Evolutionary conservation across 1,140 invertebrate genomes (phyloP), one percentile per base, ranked within the genome.

Genomic region (Plutomurus gul): DNA sequence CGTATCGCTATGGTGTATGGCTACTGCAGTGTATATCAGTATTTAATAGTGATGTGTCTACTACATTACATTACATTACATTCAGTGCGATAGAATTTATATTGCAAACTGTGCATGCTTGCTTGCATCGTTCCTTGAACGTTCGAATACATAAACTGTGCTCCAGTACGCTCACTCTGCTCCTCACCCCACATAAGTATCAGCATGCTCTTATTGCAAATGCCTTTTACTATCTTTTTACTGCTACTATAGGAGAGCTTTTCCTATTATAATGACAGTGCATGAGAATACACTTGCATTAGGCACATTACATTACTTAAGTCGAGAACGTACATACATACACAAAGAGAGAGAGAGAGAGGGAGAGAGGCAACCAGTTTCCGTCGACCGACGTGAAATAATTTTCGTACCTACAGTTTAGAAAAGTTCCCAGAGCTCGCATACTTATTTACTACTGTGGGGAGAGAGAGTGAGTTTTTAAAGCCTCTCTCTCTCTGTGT

Each of bases 251-350:
- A 33, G 56, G 30, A 65, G 56, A 30, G 30, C 56, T 65, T 60
- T 60, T n/a, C 27, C 51, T 30, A 65, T 65, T 65, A 65, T 65
- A 65, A 65, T 65, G 27, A 65, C 56, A 65, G 27, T 33, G 56
- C 56, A 33, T 65, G 56, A 65, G 56, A 65, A 65, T 27, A 65
- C 56, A 65, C 56, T 33, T 65, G n/a, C n/a, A n/a, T n/a, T n/a
- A n/a, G n/a, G n/a, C n/a, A 65, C 56, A 65, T 65, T 30, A 27
- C 56, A 65, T 65, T 65, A 65, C n/a, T n/a, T n/a, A n/a, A n/a
- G n/a, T n/a, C n/a, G n/a, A n/a, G n/a, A n/a, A n/a, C n/a, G n/a
- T n/a, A n/a, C 56, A 33, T 33, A 33, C 56, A 65, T 30, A 30
- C n/a, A 33, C 27, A 4, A n/a, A 22, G 11, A 49, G 25, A 49